Evolutionary conservation across 2,888 invertebrate species (phyloP).

Genomic region (Erebia epiphron): DNA sequence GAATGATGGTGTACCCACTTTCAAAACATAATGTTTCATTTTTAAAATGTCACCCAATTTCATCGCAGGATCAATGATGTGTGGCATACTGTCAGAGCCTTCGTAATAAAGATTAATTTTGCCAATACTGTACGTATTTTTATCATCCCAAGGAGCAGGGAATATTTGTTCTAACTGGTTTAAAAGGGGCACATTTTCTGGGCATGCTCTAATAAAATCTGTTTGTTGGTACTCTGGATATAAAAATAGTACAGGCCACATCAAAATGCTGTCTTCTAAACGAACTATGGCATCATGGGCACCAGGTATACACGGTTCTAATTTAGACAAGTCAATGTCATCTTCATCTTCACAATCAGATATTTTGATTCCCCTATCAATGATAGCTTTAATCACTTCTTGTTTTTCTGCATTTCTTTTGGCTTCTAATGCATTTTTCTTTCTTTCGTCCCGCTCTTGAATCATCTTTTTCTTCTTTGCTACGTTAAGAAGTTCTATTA

Average conservation of each 20-base stretch:
- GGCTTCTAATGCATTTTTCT: constrained; percentile 67
- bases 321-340: constrained; percentile 75
- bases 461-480: constrained; percentile 77
- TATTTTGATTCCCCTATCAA: constrained; percentile 78
- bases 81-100: constrained; percentile 84
- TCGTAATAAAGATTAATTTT: constrained; percentile 89
- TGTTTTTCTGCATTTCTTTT: constrained; percentile 70
- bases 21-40: constrained; percentile 83
- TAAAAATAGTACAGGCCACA: constrained; percentile 94
- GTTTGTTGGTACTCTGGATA: constrained; percentile 95
- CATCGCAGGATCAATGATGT: constrained; percentile 80
- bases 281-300: constrained; percentile 85
- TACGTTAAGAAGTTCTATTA: constrained; percentile 57
- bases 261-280: constrained; percentile 83
- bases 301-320: constrained; percentile 86
- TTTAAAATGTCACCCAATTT: constrained; percentile 84
- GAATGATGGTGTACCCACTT: constrained; percentile 86
- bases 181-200: constrained; percentile 86
- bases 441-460: constrained; percentile 81
- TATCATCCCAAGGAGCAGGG: constrained; percentile 88
- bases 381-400: constrained; percentile 66
- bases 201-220: constrained; percentile 92
- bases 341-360: constrained; percentile 77
- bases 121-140: constrained; percentile 83
- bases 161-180: constrained; percentile 83